Evolutionary conservation across 2,113 vertebrate genomes (phyloP), one percentile per base, ranked within the genome.

Genomic region (Pionites leucogaster): DNA sequence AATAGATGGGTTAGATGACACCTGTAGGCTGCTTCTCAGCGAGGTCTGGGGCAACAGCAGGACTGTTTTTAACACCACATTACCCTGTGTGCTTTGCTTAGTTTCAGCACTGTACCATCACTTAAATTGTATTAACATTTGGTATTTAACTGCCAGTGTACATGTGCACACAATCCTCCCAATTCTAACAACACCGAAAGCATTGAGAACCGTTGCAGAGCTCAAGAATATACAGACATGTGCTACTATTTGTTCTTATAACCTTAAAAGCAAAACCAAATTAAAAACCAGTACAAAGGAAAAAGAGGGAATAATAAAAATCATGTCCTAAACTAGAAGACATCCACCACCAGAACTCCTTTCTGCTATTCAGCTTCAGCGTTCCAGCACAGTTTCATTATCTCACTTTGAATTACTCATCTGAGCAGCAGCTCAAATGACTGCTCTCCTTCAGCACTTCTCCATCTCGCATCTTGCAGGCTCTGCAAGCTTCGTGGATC

Each of bases 261-360:
- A 11, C 44, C 22, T 69, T 79, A 75, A 88, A 91, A 94, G 79
- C 60, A 91, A 70, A 91, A 67, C 35, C 62, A 91, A 94, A 83
- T 64, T 42, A 87, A 79, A 78, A 91, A 70, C 11, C 62, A 75
- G 68, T 37, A 84, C 68, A 91, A 88, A 80, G 62, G 62, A 44
- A 27, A 91, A 79, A 80, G 22, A 63, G 79, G 62, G 74, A 88
- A 39, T 79, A 91, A 87, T 80, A 75, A 88, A 94, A 84, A 80
- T 88, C 62, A 25, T 69, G 62, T 91, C 62, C 62, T 84, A 74
- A 84, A 88, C 62, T 75, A 68, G 79, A 92, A 70, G 75, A 67
- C 80, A 76, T 80, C 85, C 80, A 83, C 74, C 37, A 65, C 31
- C 10, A 79, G 29, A 81, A 62, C 57, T 69, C 72, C 72, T 33